Base-by-base conservation (phyloP, 2,888 invertebrate species). In the Exephanes ischioxanthus region DNA sequence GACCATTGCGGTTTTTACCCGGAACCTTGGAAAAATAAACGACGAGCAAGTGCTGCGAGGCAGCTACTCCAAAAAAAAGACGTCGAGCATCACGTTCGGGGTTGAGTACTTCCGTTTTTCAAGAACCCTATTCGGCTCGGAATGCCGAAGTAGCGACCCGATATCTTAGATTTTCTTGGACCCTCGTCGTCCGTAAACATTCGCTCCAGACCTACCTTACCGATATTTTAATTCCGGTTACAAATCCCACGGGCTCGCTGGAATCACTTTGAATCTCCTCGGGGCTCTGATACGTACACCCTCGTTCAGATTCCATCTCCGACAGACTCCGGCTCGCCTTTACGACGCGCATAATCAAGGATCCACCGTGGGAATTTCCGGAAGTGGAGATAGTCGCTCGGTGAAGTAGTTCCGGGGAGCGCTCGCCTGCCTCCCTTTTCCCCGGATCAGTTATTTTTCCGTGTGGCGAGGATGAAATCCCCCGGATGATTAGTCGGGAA, bases 181-280 rank as follows among this genome's bases (percentile, higher is more conserved):
- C 14, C 6, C 26, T 26, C 58, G 3, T 26, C 58, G 55, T 58
- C 58, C 58, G 26, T 58, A 58, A 58, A 58, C 22, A 58, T 11
- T 58, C 58, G 11, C 58, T 14, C 14, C 22, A 3, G 58, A 26
- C 11, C 14, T 58, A 11, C 22, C 45, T 41, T 61, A 51, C 53
- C 51, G 63, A 81, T 84, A 79, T 84, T 84, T 84, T 78, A 68
- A 81, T 78, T 81, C 53, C 61, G 72, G 70, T 75, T 75, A 70
- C 63, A 81, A 85, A 86, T 79, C 78, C 78, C 30, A 55, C 70
- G 75, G 68, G 78, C 80, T 68, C 53, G 48, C 48, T 26, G 68
- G 71, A 83, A 85, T 87, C 83, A 61, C 78, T 71, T 85, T 83
- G 78, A 75, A 83, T 68, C 61, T 70, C 61, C 71, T 83, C 48